Conservation (phyloP, 2,797 vertebrate species). For the Brachyrhaphis roseni region DNA sequence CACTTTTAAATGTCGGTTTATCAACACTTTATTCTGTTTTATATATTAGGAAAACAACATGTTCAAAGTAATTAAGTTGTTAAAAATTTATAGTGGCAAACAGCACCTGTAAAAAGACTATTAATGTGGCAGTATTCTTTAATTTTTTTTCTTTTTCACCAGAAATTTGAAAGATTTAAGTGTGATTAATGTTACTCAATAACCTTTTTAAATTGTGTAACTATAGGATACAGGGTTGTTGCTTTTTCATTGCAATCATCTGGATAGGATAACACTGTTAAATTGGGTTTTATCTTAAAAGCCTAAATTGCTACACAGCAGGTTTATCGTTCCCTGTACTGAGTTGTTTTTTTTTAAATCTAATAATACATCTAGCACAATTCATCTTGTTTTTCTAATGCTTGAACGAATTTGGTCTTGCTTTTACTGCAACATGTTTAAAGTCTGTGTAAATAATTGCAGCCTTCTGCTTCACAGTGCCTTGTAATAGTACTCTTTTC, state of each 20-base stretch:
- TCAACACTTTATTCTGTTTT: not conserved
- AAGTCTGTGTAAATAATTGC: not conserved
- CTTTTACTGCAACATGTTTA: no score
- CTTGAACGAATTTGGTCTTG: not conserved
- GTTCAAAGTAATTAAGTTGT: not conserved
- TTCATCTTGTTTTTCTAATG: no score
- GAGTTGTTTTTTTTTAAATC: no score
- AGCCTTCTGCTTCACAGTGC: not conserved
- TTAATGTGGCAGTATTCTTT: not conserved
- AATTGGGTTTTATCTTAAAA: no score
- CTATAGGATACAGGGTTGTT: no score
- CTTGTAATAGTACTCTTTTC: not conserved
- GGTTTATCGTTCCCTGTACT: no score
- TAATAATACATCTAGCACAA: no score
- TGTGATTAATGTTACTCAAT: no score
- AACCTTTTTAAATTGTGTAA: no score
- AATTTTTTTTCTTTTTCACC: not conserved
- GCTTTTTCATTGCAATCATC: no score
- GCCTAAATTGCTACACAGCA: no score
- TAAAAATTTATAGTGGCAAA: not conserved
- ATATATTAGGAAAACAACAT: not conserved
- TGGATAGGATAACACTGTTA: no score
- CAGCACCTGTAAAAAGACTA: not conserved
- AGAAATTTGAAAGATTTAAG: not conserved
- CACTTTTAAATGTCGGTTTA: not conserved